Conservation (phyloP, 1,140 invertebrate species). For the Melanaphis sacchari region DNA sequence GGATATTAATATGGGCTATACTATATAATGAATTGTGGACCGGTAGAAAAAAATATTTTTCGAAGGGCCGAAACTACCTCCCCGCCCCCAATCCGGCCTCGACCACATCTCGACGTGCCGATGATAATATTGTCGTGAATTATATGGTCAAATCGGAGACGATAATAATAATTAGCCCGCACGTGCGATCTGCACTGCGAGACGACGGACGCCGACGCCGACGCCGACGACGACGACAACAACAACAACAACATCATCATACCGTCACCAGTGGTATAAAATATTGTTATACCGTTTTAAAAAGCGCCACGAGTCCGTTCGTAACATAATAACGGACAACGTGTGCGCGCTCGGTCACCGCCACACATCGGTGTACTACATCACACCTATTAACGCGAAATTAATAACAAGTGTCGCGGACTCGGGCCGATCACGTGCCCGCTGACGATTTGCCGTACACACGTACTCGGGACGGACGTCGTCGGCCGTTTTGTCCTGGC, state of each 20-base stretch:
- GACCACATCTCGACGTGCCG: no score
- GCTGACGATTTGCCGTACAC: not conserved
- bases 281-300: no score
- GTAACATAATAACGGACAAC: not conserved
- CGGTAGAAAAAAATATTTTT: no score
- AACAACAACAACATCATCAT: no score
- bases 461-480: not conserved
- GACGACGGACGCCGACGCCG: no score
- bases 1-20: no score
- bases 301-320: not conserved
- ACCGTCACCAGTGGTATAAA: not conserved
- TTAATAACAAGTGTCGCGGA: not conserved
- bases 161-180: not conserved
- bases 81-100: no score
- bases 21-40: no score
- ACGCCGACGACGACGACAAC: no score
- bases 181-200: not conserved
- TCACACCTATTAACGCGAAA: not conserved
- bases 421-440: not conserved
- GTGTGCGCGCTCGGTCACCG: not conserved
- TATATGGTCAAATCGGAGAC: not conserved
- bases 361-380: not conserved
- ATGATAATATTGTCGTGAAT: no score
- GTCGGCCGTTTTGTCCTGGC: constrained; percentile 5
- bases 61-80: no score